Percentiles rank a stretch among this genome's conserved stretches.
Evolutionary conservation across 1,140 invertebrate species (phyloP).

Genomic region (Apis florea): DNA sequence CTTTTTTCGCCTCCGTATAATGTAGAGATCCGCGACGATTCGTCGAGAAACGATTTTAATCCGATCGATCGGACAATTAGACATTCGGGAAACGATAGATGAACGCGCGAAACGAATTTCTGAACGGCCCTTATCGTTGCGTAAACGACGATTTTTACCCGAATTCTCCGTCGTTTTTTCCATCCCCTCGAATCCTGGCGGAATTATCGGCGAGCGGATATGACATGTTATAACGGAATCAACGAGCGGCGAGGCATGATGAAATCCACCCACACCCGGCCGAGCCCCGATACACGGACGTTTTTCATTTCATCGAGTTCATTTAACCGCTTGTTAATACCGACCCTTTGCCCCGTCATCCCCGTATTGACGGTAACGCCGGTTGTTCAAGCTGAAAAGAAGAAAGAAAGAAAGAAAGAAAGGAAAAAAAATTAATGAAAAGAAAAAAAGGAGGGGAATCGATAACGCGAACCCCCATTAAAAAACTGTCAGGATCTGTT

Average conservation of each 20-base stretch:
- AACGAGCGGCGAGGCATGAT: constrained; percentile 21
- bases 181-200: not conserved
- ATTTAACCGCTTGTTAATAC: constrained; percentile 16
- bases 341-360: not conserved
- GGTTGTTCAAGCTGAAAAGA: not conserved
- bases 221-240: constrained; percentile 30
- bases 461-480: constrained; percentile 6
- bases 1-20: too few relatives aligned
- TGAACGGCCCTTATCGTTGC: not conserved
- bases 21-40: not conserved
- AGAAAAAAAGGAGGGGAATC: not conserved
- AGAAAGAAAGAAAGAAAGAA: too few relatives aligned
- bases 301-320: constrained; percentile 31
- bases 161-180: not conserved
- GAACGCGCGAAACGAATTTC: not conserved
- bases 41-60: constrained; percentile 25
- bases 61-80: not conserved
- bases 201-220: constrained; percentile 26
- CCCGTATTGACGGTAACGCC: not conserved
- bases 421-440: too few relatives aligned
- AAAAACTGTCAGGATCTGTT: not conserved
- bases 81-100: not conserved
- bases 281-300: not conserved
- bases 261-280: constrained; percentile 8
- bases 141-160: not conserved